A percentile compares a stretch with the other conserved stretches of the same genome.
Conservation (phyloP, 1,140 invertebrate species). For the Meloidogyne chitwoodi region DNA sequence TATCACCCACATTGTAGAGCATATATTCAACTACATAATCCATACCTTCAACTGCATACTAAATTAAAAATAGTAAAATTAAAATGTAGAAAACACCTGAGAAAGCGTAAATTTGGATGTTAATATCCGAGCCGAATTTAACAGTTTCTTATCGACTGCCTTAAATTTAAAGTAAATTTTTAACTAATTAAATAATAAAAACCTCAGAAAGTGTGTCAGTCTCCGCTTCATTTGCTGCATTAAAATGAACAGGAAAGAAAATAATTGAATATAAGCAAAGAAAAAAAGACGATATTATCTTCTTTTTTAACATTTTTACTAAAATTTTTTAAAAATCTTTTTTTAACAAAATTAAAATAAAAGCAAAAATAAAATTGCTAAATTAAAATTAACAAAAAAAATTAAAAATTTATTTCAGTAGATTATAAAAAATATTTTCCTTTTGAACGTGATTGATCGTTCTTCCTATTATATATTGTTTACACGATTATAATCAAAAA, state of each 20-base stretch:
- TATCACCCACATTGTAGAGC: constrained; percentile 66
- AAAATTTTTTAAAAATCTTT: not conserved
- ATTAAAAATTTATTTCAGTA: not conserved
- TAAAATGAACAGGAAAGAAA: not conserved
- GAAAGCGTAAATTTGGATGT: constrained; percentile 74
- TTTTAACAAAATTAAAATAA: not conserved
- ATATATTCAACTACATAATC: constrained; percentile 84
- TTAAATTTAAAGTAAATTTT: constrained; percentile 4
- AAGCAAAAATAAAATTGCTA: not conserved
- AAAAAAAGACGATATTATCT: not conserved
- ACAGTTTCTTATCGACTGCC: constrained; percentile 19
- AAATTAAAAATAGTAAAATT: not conserved
- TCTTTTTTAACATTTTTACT: not conserved
- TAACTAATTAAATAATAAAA: not conserved
- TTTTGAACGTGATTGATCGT: too few relatives aligned
- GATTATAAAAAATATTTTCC: not conserved
- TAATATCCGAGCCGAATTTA: constrained; percentile 62
- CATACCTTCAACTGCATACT: constrained; percentile 94
- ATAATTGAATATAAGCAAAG: not conserved
- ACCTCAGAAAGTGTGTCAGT: not conserved
- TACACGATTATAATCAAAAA: not conserved
- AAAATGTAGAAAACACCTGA: constrained; percentile 58
- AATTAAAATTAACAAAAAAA: not conserved
- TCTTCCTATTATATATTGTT: too few relatives aligned
- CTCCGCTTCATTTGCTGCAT: not conserved